Evolutionary conservation across 1,140 invertebrate genomes (phyloP), one percentile per base, ranked within the genome.

Genomic region (Bombus waltoni): DNA sequence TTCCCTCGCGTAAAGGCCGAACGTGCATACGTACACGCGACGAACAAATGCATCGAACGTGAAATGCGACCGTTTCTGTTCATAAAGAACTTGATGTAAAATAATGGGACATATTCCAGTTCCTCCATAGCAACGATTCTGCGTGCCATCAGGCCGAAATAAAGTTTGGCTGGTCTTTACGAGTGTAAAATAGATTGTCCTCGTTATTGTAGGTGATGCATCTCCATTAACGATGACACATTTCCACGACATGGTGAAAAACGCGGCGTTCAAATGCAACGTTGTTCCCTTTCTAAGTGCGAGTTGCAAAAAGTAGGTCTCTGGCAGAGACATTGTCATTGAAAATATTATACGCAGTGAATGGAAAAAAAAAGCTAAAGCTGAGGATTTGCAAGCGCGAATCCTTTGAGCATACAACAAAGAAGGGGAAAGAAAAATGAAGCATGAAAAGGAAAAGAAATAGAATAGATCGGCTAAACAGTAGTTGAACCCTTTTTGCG

Each of bases 161-260:
- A 84, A 89, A 83, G 76, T 83, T 71, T 79, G n/a, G 74, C 59
- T 76, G 87, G 73, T 73, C 76, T 72, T 85, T 91, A 82, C 84
- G 82, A 82, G 76, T 77, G 81, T 81, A 82, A 88, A 91, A 92
- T 90, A 88, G 86, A 93, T 92, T 86, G 88, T 86, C 88, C 83
- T 90, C 90, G 92, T 93, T 93, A 92, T 93, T 90, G 89, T 92
- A 88, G 84, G 84, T 88, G 78, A 92, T 93, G 88, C 91, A 88
- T 93, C 92, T 93, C 92, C 91, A 90, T 93, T 93, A 93, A 92
- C 86, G 87, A 89, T 81, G 79, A 89, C 86, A 86, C 87, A 86
- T 91, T 92, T 91, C 89, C 87, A 89, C 74, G 70, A 89, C 80
- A 82, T 71, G 86, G 86, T 78, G 90, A 90, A 89, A 92, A 88